Conservation (phyloP, 2,888 invertebrate species). For the Nyleta sp. region DNA sequence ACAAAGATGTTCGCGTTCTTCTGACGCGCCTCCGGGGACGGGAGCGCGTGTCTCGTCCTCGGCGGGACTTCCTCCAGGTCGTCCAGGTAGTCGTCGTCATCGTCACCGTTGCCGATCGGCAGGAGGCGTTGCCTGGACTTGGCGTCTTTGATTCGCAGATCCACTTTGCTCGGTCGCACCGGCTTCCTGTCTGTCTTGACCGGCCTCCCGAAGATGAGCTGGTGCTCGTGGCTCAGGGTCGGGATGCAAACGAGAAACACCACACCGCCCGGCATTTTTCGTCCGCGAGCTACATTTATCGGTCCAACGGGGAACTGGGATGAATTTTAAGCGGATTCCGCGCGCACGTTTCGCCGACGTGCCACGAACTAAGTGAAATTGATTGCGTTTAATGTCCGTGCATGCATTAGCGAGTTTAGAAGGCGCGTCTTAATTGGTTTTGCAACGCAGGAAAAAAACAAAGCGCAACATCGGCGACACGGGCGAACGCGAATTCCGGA, state of each 20-base stretch:
- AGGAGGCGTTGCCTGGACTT: conserved; percentile 69
- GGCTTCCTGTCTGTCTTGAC: conserved; percentile 69
- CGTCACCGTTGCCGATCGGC: conserved; percentile 66
- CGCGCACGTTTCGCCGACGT: conserved; percentile 27
- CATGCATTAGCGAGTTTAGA: conserved; percentile 61
- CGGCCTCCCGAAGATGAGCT: conserved; percentile 83
- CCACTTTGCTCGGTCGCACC: conserved; percentile 71
- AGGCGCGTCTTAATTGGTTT: conserved; percentile 58
- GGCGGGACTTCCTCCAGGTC: conserved; percentile 32
- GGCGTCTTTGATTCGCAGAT: conserved; percentile 74
- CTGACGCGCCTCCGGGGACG: conserved; percentile 54
- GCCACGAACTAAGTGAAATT: conserved; percentile 47
- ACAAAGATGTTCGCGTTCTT: conserved; percentile 82
- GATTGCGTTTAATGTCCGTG: conserved; percentile 45
- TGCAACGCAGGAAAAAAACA: conserved; percentile 46
- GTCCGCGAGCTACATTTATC: not conserved
- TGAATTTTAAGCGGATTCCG: conserved; percentile 22
- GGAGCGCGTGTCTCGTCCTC: conserved; percentile 12
- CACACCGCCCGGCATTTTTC: conserved; percentile 83
- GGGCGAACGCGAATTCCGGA: not conserved
- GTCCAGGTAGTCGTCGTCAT: conserved; percentile 58
- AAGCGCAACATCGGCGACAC: conserved; percentile 5
- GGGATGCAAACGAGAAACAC: conserved; percentile 88
- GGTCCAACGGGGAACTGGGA: conserved; percentile 1
- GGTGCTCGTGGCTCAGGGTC: conserved; percentile 87